Evolutionary conservation across 2,113 vertebrate genomes (phyloP).

Genomic region (Hemicordylus capensis): DNA sequence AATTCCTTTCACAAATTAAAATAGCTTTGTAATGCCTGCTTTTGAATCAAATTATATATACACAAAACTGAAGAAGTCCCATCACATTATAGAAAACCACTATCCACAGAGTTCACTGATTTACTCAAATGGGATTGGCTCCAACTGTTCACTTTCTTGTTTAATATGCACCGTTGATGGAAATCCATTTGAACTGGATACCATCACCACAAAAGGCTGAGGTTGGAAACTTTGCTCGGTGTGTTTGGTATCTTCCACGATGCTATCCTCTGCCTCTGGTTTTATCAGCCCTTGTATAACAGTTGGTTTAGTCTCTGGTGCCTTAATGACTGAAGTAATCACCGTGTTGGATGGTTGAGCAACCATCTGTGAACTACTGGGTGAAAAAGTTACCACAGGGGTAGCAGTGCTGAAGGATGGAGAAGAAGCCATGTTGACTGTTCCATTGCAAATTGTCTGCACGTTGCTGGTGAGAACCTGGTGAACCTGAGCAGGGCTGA

Average conservation of each 20-base stretch:
- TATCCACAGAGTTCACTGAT: conserved; percentile 58
- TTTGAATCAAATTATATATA: conserved; percentile 67
- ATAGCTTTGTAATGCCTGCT: conserved; percentile 65
- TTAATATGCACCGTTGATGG: conserved; percentile 72
- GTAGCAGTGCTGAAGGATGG: conserved; percentile 69
- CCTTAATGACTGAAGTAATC: conserved; percentile 85
- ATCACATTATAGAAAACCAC: conserved; percentile 72
- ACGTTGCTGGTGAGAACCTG: conserved; percentile 77
- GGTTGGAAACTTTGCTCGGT: conserved; percentile 66
- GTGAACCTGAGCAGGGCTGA: conserved; percentile 76
- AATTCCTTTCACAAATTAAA: conserved; percentile 69
- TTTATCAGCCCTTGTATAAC: conserved; percentile 40
- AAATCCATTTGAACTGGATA: conserved; percentile 75
- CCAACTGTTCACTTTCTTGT: conserved; percentile 74
- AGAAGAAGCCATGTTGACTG: conserved; percentile 70
- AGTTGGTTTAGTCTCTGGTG: conserved; percentile 77
- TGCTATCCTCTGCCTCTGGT: conserved; percentile 51
- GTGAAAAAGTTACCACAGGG: conserved; percentile 78
- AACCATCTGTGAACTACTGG: conserved; percentile 76
- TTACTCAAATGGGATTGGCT: conserved; percentile 67
- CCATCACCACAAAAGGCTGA: conserved; percentile 81
- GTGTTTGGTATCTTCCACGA: conserved; percentile 63
- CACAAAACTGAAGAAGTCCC: conserved; percentile 70
- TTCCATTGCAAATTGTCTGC: conserved; percentile 79
- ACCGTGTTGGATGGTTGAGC: conserved; percentile 79